Evolutionary conservation across 2,888 invertebrate genomes (phyloP).

Genomic region (Lathronympha strigana): DNA sequence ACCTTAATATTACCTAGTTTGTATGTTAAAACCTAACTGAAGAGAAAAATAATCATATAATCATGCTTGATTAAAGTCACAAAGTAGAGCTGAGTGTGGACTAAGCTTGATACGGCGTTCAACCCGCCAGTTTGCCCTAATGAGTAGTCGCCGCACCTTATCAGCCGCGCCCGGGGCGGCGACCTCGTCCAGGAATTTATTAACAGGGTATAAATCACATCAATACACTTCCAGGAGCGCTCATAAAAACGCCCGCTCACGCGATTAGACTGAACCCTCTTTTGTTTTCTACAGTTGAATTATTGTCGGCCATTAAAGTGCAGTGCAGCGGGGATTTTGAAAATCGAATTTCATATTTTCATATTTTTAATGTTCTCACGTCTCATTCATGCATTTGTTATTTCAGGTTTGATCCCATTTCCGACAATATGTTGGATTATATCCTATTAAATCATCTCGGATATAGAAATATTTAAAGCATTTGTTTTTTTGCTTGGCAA

Average conservation of each 20-base stretch:
- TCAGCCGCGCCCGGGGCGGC: conserved; percentile 56
- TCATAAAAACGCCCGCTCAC: conserved; percentile 52
- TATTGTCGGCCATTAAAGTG: conserved; percentile 46
- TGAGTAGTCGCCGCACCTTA: conserved; percentile 60
- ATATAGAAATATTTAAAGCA: too few species aligned
- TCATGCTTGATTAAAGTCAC: too few species aligned
- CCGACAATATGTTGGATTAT: too few species aligned
- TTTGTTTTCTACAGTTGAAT: conserved; percentile 49
- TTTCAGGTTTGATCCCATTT: too few species aligned
- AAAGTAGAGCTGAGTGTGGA: neutral
- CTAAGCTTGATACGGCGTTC: conserved; percentile 14
- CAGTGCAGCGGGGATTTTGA: conserved; percentile 21
- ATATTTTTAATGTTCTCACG: neutral
- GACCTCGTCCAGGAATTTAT: conserved; percentile 71
- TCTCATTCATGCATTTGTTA: too few species aligned
- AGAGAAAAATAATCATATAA: too few species aligned
- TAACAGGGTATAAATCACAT: conserved; percentile 69
- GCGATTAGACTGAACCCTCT: conserved; percentile 46
- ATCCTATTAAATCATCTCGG: too few species aligned
- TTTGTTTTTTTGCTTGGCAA: too few species aligned
- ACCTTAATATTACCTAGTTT: too few species aligned
- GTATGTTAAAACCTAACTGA: too few species aligned
- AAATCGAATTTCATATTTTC: conserved; percentile 19
- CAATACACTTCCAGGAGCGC: conserved; percentile 57
- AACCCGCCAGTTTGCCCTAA: conserved; percentile 51